phyloP scores from a whole-genome alignment of 2,113 vertebrate genomes.

The Notarius quadriscutis region DNA sequence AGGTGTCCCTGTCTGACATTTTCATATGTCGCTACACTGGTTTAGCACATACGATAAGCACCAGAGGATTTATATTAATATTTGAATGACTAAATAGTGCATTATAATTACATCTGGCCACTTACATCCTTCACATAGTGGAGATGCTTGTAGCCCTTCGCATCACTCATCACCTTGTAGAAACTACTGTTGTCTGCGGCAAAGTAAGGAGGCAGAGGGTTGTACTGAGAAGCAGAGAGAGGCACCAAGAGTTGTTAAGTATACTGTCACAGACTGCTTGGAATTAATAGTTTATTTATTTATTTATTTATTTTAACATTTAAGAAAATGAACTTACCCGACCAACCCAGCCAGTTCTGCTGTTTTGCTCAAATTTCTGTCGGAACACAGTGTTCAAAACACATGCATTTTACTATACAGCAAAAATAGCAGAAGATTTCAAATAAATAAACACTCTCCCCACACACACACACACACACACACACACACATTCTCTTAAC shows the following conservation, averaged over 20 bases:
- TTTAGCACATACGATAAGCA: background rate
- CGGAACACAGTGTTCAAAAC: background rate
- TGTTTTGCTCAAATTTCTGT: slow-evolving; percentile 82
- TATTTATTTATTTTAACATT: background rate
- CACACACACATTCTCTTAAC: background rate
- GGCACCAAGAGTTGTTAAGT: background rate
- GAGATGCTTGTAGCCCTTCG: slow-evolving; percentile 91
- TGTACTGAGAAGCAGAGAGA: slow-evolving; percentile 77
- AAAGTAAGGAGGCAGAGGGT: slow-evolving; percentile 84
- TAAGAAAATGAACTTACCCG: slow-evolving; percentile 77
- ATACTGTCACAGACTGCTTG: background rate
- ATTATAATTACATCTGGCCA: slow-evolving; percentile 26
- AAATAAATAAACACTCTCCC: background rate
- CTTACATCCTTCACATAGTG: slow-evolving; percentile 79
- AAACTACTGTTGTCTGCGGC: slow-evolving; percentile 84
- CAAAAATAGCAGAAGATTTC: background rate
- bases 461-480: too few relatives aligned
- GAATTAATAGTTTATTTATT: background rate
- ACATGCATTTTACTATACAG: background rate
- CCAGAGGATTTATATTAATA: background rate
- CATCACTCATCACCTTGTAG: slow-evolving; percentile 94
- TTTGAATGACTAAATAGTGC: background rate
- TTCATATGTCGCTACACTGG: background rate
- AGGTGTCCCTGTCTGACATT: background rate
- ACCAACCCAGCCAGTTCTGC: slow-evolving; percentile 92